A percentile compares a stretch with the other conserved stretches of the same genome.
These are phyloP conservation scores for Phragmatobia fuliginosa DNA, from an alignment of 2,888 invertebrate species.

Conservation along the genomic window DNA sequence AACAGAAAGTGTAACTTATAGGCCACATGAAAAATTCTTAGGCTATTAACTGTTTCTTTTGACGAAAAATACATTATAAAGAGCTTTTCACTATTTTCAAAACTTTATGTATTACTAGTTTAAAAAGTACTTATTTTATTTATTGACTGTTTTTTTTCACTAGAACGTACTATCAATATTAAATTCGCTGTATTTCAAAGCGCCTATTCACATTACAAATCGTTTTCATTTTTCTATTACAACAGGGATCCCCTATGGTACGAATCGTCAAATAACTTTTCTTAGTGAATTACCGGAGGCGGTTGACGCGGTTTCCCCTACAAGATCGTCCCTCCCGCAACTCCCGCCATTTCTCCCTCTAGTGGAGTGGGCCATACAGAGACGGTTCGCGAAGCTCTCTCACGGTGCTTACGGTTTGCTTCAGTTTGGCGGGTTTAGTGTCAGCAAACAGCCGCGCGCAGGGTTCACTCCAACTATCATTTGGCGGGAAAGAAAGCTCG, in stretches of 20 bases:
- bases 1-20: neutral
- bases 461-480: conserved; percentile 54
- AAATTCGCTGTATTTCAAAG: conserved; percentile 31
- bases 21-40: neutral
- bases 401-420: conserved; percentile 70
- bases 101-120: too few relatives aligned
- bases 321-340: conserved; percentile 81
- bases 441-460: conserved; percentile 72
- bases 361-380: conserved; percentile 82
- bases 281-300: conserved; percentile 85
- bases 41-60: neutral
- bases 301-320: conserved; percentile 84
- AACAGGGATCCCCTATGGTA: conserved; percentile 66
- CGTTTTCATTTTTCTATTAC: conserved; percentile 74
- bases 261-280: conserved; percentile 84
- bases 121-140: too few relatives aligned
- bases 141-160: too few relatives aligned
- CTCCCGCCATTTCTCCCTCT: conserved; percentile 83
- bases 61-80: too few relatives aligned
- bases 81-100: too few relatives aligned
- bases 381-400: conserved; percentile 85
- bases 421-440: conserved; percentile 84
- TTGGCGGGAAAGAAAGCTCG: conserved; percentile 77
- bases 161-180: neutral
- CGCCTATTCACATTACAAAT: conserved; percentile 55